Evolutionary conservation across 2,888 invertebrate genomes (phyloP).

Genomic region (Ypsolopha scabrella): DNA sequence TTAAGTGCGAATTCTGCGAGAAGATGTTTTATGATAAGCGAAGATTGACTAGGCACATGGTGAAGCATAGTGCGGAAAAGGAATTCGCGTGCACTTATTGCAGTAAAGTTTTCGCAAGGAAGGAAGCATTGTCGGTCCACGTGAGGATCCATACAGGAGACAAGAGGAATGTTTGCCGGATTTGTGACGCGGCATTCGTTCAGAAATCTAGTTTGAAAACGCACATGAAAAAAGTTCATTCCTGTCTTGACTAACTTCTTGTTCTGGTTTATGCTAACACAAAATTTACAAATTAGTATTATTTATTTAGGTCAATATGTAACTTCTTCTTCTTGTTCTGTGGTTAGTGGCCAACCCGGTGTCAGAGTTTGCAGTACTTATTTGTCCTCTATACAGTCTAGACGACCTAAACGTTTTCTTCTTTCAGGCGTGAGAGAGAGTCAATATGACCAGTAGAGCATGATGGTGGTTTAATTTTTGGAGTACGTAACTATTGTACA

Average conservation of each 20-base stretch:
- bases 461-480: too few relatives aligned
- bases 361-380: too few relatives aligned
- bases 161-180: slow-evolving; percentile 41
- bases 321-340: too few relatives aligned
- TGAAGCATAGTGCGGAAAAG: slow-evolving; percentile 17
- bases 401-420: too few relatives aligned
- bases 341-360: too few relatives aligned
- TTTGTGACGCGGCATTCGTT: slow-evolving; percentile 42
- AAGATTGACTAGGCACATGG: slow-evolving; percentile 11
- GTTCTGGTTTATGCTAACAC: too few relatives aligned
- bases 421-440: too few relatives aligned
- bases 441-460: too few relatives aligned
- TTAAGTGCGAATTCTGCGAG: slow-evolving; percentile 4
- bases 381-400: too few relatives aligned
- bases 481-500: too few relatives aligned
- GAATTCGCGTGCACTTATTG: slow-evolving; percentile 24
- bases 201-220: slow-evolving; percentile 12
- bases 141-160: slow-evolving; percentile 35
- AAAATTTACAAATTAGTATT: too few relatives aligned
- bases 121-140: slow-evolving; percentile 11
- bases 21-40: not conserved
- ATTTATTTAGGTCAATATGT: too few relatives aligned
- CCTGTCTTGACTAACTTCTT: not conserved
- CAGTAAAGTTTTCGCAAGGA: slow-evolving; percentile 21
- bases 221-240: slow-evolving; percentile 7